These are phyloP conservation scores for Julus scandinavius DNA, from an alignment of 2,888 invertebrate genomes.

Conservation along the genomic window DNA sequence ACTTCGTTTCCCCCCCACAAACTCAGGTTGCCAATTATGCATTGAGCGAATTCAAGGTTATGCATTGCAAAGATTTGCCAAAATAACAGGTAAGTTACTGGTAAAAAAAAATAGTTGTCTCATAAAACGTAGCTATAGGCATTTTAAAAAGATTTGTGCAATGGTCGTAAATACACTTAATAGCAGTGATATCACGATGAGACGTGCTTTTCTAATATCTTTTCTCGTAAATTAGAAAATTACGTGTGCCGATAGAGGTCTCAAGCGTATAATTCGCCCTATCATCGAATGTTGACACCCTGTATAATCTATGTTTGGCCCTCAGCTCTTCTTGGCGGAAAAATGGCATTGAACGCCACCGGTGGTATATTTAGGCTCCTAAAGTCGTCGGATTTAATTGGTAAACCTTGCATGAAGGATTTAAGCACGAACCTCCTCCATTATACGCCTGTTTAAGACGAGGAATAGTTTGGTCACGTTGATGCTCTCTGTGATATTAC, in stretches of 20 bases:
- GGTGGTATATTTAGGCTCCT: slow-evolving; percentile 13
- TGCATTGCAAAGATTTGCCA: background rate
- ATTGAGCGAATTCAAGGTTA: slow-evolving; percentile 1
- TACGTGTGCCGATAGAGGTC: background rate
- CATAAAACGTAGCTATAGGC: background rate
- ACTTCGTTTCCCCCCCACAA: background rate
- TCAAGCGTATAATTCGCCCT: background rate
- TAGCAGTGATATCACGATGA: background rate
- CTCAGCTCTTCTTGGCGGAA: background rate
- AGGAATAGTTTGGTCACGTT: background rate
- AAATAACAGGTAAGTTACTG: slow-evolving; percentile 12
- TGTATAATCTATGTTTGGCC: slow-evolving; percentile 14
- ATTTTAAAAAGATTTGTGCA: background rate
- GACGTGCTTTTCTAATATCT: background rate
- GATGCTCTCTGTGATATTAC: background rate
- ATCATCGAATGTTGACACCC: background rate
- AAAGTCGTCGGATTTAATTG: background rate
- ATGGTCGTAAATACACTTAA: slow-evolving; percentile 2
- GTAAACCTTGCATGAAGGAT: background rate
- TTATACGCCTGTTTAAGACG: background rate
- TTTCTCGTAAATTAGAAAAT: background rate
- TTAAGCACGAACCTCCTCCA: background rate
- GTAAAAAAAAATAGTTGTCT: background rate
- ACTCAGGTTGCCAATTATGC: slow-evolving; percentile 1
- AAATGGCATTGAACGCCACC: slow-evolving; percentile 33